Conservation (phyloP, 2,888 invertebrate species). For the Operophtera brumata region DNA sequence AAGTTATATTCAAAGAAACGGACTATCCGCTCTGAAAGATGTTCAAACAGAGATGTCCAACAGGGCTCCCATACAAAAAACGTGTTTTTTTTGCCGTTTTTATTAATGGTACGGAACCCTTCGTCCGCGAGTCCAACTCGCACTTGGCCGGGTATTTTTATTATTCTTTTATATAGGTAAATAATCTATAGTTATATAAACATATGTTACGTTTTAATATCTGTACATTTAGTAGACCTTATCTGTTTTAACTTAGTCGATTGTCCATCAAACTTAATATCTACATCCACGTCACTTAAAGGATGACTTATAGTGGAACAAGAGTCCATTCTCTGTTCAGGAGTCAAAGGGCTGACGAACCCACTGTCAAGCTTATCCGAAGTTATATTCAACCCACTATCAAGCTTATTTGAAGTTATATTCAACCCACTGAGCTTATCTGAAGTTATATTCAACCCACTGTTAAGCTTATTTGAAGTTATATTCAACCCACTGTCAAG, state of each 20-base stretch:
- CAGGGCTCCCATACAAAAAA: no score
- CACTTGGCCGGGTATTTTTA: no score
- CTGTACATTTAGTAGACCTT: slow-evolving; percentile 65
- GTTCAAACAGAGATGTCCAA: no score
- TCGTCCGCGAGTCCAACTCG: no score
- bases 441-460: slow-evolving; percentile 82
- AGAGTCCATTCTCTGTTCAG: slow-evolving; percentile 66
- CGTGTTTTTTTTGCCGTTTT: no score
- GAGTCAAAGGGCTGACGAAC: slow-evolving; percentile 83
- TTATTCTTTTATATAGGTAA: no score
- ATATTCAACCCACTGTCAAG: no score
- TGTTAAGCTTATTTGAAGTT: slow-evolving; percentile 69
- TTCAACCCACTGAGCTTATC: slow-evolving; percentile 79
- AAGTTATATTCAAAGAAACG: slow-evolving; percentile 65
- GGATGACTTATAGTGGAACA: slow-evolving; percentile 83
- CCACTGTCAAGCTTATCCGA: slow-evolving; percentile 79
- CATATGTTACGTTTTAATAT: slow-evolving; percentile 18
- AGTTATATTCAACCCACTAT: slow-evolving; percentile 80
- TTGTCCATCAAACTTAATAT: slow-evolving; percentile 88
- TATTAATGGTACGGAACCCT: no score
- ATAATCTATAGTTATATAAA: no score
- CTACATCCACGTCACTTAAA: slow-evolving; percentile 88
- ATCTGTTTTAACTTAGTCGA: slow-evolving; percentile 90
- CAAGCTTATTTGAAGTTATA: slow-evolving; percentile 56
- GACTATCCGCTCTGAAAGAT: slow-evolving; percentile 62